phyloP scores from a whole-genome alignment of 64 coral and sea anemone genomes.

The Platygyra sinensis region DNA sequence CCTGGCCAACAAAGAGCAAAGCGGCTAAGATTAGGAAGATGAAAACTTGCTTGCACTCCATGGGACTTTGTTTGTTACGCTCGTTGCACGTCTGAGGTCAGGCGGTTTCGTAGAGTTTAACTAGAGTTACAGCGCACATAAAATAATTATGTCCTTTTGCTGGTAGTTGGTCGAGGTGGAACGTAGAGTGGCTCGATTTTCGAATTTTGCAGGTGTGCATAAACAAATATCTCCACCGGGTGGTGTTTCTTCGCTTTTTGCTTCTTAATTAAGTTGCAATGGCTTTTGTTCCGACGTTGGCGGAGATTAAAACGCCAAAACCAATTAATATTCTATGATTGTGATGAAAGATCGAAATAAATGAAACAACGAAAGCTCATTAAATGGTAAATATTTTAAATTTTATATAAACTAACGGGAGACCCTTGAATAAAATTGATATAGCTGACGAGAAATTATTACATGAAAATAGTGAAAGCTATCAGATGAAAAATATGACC shows the following conservation, averaged over 20 bases:
- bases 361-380: no score
- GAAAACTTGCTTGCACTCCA: not conserved
- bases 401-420: no score
- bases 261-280: not conserved
- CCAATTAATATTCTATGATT: not conserved
- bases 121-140: not conserved
- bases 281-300: not conserved
- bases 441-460: no score
- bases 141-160: slow-evolving; percentile 34
- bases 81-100: not conserved
- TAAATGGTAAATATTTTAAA: no score
- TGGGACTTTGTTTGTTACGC: not conserved
- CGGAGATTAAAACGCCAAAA: not conserved
- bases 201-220: not conserved
- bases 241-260: not conserved
- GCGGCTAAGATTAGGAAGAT: not conserved
- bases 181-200: not conserved
- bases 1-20: not conserved
- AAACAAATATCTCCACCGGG: not conserved
- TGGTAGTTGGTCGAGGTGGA: not conserved
- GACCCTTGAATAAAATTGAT: no score
- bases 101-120: not conserved
- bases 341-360: no score
- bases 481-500: no score
- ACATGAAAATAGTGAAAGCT: no score